These are phyloP conservation scores for Tragelaphus scriptus DNA, from an alignment of 2,113 vertebrate genomes.

Conservation along the genomic window DNA sequence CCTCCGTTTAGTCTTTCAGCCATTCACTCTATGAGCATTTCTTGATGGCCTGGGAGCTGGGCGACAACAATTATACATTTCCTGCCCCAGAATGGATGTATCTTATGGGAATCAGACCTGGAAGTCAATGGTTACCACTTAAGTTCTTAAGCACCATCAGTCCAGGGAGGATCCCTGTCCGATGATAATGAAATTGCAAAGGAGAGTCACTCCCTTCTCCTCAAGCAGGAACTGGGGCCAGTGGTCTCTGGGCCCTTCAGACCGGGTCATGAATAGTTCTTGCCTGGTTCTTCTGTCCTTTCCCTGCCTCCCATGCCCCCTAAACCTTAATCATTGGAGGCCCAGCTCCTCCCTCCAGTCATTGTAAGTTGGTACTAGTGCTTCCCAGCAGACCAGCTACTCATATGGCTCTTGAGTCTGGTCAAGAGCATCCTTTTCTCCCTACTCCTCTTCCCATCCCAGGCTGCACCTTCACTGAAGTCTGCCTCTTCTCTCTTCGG, in stretches of 20 bases:
- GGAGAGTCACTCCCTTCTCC: too few relatives aligned
- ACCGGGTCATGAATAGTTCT: not conserved
- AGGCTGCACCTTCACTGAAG: not conserved
- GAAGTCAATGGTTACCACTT: not conserved
- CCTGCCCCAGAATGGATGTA: not conserved
- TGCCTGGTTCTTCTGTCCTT: not conserved
- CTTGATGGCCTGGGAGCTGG: not conserved
- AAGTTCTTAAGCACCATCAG: not conserved
- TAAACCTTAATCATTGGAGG: not conserved
- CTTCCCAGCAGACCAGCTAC: not conserved
- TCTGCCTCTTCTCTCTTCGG: not conserved
- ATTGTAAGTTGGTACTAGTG: not conserved
- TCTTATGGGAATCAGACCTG: not conserved
- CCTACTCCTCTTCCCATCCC: not conserved
- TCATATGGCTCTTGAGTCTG: fast-evolving
- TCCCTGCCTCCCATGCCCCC: not conserved
- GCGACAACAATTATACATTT: too few relatives aligned
- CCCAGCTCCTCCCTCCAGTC: not conserved
- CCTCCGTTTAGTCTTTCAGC: too few relatives aligned
- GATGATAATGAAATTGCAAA: not conserved
- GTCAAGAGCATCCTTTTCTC: not conserved
- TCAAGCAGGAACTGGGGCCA: not conserved
- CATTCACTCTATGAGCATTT: fast-evolving
- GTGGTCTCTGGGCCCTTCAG: not conserved
- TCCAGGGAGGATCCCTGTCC: too few relatives aligned